These are phyloP conservation scores for Drosophila gaucha DNA, from an alignment of 2,888 invertebrate species.

Conservation along the genomic window DNA sequence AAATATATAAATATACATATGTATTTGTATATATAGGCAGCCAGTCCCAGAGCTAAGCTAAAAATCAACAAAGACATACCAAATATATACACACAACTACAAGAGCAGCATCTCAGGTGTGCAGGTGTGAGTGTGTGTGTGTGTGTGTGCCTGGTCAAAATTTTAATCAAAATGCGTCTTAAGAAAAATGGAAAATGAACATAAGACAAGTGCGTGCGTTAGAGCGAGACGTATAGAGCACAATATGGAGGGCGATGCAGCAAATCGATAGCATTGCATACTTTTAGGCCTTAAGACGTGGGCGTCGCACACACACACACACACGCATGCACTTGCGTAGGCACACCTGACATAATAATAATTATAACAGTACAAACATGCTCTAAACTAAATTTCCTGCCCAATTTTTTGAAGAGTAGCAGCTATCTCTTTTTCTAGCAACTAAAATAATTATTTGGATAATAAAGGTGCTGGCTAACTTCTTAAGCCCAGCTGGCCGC, in stretches of 20 bases:
- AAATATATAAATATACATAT: not conserved
- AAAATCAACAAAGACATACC: conserved; percentile 29
- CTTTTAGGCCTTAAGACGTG: conserved; percentile 61
- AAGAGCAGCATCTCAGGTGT: conserved; percentile 29
- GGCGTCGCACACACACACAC: conserved; percentile 21
- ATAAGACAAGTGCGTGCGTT: conserved; percentile 39
- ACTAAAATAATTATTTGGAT: conserved; percentile 48
- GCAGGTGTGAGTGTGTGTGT: conserved; percentile 2
- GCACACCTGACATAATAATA: conserved; percentile 55
- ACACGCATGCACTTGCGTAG: not conserved
- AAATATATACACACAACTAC: conserved; percentile 7
- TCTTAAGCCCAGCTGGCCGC: conserved; percentile 24
- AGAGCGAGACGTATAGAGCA: conserved; percentile 57
- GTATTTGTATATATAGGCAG: not conserved
- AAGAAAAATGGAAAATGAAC: conserved; percentile 68
- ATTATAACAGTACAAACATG: conserved; percentile 57
- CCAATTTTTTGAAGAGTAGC: conserved; percentile 48
- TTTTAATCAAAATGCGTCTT: conserved; percentile 77
- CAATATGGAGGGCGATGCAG: conserved; percentile 26
- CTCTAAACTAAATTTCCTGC: conserved; percentile 11
- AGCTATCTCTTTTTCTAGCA: conserved; percentile 34
- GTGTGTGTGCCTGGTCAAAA: conserved; percentile 49
- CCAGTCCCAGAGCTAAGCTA: conserved; percentile 1
- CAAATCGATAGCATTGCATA: conserved; percentile 68
- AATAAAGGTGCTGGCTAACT: conserved; percentile 48